Conservation (phyloP, 2,113 vertebrate genomes). For the Camelus bactrianus region DNA sequence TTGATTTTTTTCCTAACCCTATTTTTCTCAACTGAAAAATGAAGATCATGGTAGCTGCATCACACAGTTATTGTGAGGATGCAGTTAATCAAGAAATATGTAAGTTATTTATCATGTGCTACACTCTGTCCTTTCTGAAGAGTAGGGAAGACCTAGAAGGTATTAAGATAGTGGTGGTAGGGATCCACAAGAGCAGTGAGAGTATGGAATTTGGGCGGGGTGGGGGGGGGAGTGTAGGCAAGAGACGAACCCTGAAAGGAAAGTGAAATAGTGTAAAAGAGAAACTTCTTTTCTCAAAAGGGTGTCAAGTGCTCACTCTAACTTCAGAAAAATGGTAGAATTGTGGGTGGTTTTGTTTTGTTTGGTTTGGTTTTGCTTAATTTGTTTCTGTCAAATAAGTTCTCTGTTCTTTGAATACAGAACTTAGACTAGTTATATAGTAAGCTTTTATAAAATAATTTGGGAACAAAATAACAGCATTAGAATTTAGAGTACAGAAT, state of each 20-base stretch:
- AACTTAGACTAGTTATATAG: neutral
- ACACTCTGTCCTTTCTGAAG: neutral
- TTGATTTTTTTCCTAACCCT: neutral
- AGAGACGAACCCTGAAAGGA: neutral
- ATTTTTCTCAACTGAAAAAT: conserved; percentile 32
- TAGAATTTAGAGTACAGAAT: neutral
- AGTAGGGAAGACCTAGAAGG: neutral
- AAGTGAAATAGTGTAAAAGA: neutral
- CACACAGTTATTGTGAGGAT: neutral
- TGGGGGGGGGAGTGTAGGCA: neutral
- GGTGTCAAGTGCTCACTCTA: neutral
- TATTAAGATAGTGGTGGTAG: neutral
- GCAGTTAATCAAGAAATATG: neutral
- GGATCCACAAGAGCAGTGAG: neutral
- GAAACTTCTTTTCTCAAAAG: conserved; percentile 4
- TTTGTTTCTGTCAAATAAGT: neutral
- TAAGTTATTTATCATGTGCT: neutral
- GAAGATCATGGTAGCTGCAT: neutral
- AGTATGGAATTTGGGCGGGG: neutral
- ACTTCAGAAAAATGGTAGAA: neutral
- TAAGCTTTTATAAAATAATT: neutral
- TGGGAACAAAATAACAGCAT: neutral
- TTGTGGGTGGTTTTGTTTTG: no score
- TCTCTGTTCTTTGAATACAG: neutral
- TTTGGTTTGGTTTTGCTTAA: neutral